phyloP scores from a whole-genome alignment of 1,140 invertebrate species.

The Plectrocnemia conspersa region DNA sequence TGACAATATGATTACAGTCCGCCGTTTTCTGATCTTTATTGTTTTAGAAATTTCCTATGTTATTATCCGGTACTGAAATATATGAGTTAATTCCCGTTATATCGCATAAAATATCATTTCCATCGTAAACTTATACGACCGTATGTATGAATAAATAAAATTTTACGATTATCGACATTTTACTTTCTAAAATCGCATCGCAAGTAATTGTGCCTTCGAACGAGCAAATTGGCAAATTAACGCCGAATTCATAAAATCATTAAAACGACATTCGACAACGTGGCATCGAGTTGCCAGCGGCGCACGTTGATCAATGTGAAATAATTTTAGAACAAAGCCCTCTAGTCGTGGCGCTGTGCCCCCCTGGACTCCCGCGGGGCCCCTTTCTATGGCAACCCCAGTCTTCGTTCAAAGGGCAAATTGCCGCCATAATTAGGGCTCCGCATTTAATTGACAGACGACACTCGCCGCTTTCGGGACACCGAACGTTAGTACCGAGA shows the following conservation, averaged over 20 bases:
- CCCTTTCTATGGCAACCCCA: not conserved
- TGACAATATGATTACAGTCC: not conserved
- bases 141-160: no score
- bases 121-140: no score
- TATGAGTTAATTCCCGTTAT: no score
- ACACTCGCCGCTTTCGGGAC: slow-evolving; percentile 1
- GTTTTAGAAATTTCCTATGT: no score
- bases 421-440: slow-evolving; percentile 17
- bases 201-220: no score
- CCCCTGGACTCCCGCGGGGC: not conserved
- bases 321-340: slow-evolving; percentile 19
- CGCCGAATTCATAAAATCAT: slow-evolving; percentile 1
- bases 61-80: no score
- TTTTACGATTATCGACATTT: no score
- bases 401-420: slow-evolving; percentile 14
- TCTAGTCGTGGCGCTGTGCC: not conserved
- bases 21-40: no score
- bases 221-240: not conserved
- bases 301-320: slow-evolving; percentile 10
- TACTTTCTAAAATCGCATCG: no score
- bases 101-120: no score
- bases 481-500: slow-evolving; percentile 9
- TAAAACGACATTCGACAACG: slow-evolving; percentile 21
- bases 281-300: slow-evolving; percentile 7
- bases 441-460: slow-evolving; percentile 24